phyloP scores from a whole-genome alignment of 1,140 invertebrate species.

The Pomacea maculata region DNA sequence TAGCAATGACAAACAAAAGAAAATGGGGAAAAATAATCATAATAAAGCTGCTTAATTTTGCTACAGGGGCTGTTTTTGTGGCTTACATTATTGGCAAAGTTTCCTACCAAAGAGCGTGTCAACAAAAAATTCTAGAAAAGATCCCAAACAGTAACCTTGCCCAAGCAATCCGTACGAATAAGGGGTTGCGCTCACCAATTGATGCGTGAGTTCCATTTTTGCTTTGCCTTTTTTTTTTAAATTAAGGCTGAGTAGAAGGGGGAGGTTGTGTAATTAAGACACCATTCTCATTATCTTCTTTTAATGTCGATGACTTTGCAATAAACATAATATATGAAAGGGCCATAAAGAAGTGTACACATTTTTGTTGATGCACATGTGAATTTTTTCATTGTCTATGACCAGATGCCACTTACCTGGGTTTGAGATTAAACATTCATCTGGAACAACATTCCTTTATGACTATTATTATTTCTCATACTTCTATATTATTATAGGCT shows the following conservation, averaged over 20 bases:
- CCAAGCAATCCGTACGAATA: constrained; percentile 5
- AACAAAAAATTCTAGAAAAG: constrained; percentile 18
- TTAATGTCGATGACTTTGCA: background rate
- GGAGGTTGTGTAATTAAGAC: background rate
- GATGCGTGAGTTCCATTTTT: background rate
- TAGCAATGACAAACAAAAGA: no score
- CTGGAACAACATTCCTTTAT: background rate
- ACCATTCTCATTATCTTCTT: background rate
- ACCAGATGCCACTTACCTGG: background rate
- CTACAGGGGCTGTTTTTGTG: constrained; percentile 8
- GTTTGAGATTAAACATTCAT: background rate
- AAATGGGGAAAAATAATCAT: background rate
- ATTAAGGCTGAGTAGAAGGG: no score
- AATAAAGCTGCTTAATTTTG: background rate
- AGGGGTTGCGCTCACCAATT: background rate
- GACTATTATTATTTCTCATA: no score
- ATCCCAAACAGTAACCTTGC: constrained; percentile 19
- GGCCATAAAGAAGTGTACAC: no score
- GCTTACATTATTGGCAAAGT: constrained; percentile 17
- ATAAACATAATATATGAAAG: background rate
- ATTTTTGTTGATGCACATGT: no score
- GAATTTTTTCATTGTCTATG: no score
- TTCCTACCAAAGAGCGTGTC: constrained; percentile 9
- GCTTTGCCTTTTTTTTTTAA: background rate
- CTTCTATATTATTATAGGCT: no score